Percentiles rank a stretch among this genome's conserved stretches.
Evolutionary conservation across 1,140 invertebrate genomes (phyloP).

Genomic region (Carposina sasakii): DNA sequence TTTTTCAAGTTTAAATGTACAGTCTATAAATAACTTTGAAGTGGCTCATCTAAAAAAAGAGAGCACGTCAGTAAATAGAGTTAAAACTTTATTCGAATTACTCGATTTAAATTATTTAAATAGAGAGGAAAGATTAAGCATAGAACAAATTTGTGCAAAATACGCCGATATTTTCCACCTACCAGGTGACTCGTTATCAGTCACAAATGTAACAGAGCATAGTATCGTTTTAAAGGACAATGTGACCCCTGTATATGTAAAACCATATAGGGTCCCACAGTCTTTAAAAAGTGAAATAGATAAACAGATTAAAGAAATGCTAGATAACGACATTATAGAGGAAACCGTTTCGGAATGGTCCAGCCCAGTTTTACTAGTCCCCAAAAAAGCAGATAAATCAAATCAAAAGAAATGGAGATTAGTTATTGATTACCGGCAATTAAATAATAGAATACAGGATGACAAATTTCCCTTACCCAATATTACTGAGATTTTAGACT

Average conservation of each 20-base stretch:
- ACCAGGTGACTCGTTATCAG: constrained; percentile 1
- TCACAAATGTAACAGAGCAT: neutral
- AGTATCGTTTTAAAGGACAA: neutral
- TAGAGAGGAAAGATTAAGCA: neutral
- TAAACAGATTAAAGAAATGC: constrained; percentile 7
- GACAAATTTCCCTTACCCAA: constrained; percentile 23
- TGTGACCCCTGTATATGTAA: constrained; percentile 3
- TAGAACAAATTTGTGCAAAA: constrained; percentile 5
- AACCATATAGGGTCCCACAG: constrained; percentile 7
- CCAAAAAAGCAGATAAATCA: constrained; percentile 4
- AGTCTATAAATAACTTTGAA: neutral
- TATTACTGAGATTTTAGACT: constrained; percentile 7
- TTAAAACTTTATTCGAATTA: neutral
- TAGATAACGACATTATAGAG: constrained; percentile 6
- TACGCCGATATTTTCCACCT: constrained; percentile 7
- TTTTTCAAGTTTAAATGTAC: neutral
- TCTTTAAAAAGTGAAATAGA: constrained; percentile 1
- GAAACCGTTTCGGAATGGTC: neutral
- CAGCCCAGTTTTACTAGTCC: constrained; percentile 8
- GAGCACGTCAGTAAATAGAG: neutral
- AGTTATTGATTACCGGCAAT: constrained; percentile 48
- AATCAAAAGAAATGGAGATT: constrained; percentile 8
- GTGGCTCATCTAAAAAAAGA: neutral
- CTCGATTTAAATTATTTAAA: constrained; percentile 3
- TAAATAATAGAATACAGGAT: constrained; percentile 39